A percentile compares a stretch with the other conserved stretches of the same genome.
These are phyloP conservation scores for Barbus barbus DNA, from an alignment of 2,113 vertebrate genomes.

Conservation along the genomic window DNA sequence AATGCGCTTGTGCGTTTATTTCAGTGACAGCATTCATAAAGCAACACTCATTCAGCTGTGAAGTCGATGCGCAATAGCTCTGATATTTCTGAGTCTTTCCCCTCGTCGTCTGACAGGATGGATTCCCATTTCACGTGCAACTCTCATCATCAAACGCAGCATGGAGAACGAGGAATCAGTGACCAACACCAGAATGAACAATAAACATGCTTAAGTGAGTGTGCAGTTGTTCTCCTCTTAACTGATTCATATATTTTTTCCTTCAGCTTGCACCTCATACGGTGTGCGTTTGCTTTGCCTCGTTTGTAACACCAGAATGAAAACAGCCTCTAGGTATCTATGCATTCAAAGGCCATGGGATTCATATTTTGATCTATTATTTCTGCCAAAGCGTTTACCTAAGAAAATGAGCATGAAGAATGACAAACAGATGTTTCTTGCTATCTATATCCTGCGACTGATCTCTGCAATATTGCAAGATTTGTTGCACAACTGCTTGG, in stretches of 20 bases:
- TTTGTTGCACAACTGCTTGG: constrained; percentile 1
- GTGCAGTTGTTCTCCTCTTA: too few relatives aligned
- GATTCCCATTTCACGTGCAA: neutral
- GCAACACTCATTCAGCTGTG: constrained; percentile 17
- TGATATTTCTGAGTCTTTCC: constrained; percentile 14
- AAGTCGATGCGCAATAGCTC: constrained; percentile 22
- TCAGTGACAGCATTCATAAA: constrained; percentile 15
- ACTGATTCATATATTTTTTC: too few relatives aligned
- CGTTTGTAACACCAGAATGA: constrained; percentile 40
- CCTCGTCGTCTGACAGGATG: neutral
- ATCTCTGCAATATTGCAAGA: neutral
- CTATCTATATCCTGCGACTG: constrained; percentile 15
- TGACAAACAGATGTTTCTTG: constrained; percentile 51
- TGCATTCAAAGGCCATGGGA: constrained; percentile 50
- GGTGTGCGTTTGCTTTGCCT: too few relatives aligned
- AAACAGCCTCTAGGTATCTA: constrained; percentile 48
- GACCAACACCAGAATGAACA: constrained; percentile 45
- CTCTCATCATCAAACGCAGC: constrained; percentile 16
- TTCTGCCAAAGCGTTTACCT: constrained; percentile 38
- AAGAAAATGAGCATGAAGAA: constrained; percentile 51
- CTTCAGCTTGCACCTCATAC: too few relatives aligned
- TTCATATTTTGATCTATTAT: constrained; percentile 50
- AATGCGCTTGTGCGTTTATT: neutral
- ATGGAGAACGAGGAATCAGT: constrained; percentile 43
- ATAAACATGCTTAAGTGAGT: too few relatives aligned